Evolutionary conservation across 2,888 invertebrate species (phyloP).

Genomic region (Hydrotaea cyrtoneurina): DNA sequence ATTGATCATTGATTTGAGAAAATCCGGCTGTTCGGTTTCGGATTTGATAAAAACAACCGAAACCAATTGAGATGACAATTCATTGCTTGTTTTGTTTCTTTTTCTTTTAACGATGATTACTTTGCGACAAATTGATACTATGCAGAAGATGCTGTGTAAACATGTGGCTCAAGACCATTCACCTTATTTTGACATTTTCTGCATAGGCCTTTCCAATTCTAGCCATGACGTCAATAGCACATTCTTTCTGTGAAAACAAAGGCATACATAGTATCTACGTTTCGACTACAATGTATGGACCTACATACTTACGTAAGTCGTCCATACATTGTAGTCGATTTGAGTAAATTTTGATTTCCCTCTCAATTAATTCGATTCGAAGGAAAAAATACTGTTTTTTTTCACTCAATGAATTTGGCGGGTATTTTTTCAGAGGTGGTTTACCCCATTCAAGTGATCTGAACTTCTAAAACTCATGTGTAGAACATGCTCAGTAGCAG

Average conservation of each 20-base stretch:
- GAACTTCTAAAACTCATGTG: too few relatives aligned
- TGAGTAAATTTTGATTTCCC: neutral
- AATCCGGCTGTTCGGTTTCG: too few relatives aligned
- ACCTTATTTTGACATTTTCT: conserved; percentile 9
- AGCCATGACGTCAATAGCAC: neutral
- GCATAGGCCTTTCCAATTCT: neutral
- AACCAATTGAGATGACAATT: too few relatives aligned
- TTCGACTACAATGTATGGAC: neutral
- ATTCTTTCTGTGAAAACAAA: neutral
- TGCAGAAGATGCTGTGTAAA: neutral
- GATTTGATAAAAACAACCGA: too few relatives aligned
- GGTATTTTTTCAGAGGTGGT: too few relatives aligned
- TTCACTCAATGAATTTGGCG: too few relatives aligned
- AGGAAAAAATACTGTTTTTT: too few relatives aligned
- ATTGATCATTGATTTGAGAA: too few relatives aligned
- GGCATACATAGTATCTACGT: neutral
- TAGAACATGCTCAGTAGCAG: too few relatives aligned
- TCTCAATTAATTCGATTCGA: neutral
- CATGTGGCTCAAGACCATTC: conserved; percentile 11
- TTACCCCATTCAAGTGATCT: too few relatives aligned
- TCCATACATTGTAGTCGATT: neutral
- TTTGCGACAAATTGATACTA: conserved; percentile 4
- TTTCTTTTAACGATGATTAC: neutral
- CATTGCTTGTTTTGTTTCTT: neutral
- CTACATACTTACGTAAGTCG: neutral